Conservation (phyloP, 1,140 invertebrate species). For the Melipona quadrifasciata region DNA sequence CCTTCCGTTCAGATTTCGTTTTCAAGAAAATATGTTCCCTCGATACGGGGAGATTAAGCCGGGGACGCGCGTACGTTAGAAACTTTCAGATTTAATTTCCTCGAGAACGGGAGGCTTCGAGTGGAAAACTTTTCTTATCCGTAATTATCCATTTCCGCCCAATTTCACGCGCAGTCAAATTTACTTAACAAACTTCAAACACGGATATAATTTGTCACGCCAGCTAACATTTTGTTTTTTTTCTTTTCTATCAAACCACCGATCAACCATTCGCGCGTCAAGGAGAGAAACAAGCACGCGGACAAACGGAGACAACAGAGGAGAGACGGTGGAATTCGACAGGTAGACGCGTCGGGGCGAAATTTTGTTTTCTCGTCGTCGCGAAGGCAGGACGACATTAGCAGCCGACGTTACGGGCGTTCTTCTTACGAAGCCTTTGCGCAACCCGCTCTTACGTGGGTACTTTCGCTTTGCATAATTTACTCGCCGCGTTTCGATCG, state of each 20-base stretch:
- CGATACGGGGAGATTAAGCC: too few relatives aligned
- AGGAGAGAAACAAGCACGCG: background rate
- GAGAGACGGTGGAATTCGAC: background rate
- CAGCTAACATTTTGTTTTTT: too few relatives aligned
- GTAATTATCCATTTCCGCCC: background rate
- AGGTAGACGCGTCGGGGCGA: constrained; percentile 9
- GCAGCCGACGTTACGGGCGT: constrained; percentile 60
- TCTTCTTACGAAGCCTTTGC: constrained; percentile 67
- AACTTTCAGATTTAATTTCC: background rate
- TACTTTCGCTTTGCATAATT: constrained; percentile 72
- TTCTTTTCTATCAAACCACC: too few relatives aligned
- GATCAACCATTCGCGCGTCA: too few relatives aligned
- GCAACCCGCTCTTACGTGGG: constrained; percentile 66
- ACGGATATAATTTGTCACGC: background rate
- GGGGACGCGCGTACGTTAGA: background rate
- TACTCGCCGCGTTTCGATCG: constrained; percentile 66
- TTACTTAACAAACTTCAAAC: background rate
- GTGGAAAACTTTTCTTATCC: background rate
- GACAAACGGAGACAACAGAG: background rate
- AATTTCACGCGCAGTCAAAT: background rate
- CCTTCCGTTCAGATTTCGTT: background rate
- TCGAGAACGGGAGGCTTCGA: background rate
- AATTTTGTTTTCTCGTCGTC: constrained; percentile 46
- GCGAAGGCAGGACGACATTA: constrained; percentile 51
- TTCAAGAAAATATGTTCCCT: background rate